Evolutionary conservation across 2,797 vertebrate species (phyloP).

Genomic region (Sebastes wilsoni): DNA sequence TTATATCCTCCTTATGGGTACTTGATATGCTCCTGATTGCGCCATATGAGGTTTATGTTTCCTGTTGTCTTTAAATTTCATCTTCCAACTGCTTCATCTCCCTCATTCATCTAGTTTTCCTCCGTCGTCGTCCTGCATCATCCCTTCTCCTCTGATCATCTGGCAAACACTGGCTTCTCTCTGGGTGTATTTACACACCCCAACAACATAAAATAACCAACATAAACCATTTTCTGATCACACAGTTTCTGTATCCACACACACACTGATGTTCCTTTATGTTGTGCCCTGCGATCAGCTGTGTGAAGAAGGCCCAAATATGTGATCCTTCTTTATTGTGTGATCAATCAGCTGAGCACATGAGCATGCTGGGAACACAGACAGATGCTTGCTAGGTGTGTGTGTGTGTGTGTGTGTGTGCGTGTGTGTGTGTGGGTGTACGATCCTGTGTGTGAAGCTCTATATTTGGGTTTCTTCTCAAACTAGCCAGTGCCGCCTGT

Average conservation of each 20-base stretch:
- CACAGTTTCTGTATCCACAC: not conserved
- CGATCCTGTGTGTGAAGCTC: not conserved
- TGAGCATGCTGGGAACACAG: constrained; percentile 26
- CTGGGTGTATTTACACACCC: not conserved
- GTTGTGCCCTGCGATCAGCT: constrained; percentile 20
- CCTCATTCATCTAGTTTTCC: not conserved
- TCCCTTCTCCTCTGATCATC: constrained; percentile 13
- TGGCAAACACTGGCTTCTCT: not conserved
- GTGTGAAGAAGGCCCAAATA: constrained; percentile 43
- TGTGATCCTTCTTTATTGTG: constrained; percentile 43
- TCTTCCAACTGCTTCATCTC: not conserved
- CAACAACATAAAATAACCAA: not conserved
- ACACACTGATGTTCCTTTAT: constrained; percentile 38
- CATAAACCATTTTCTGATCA: not conserved
- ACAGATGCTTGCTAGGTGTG: not conserved
- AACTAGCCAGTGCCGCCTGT: constrained; percentile 25
- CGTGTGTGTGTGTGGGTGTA: not conserved
- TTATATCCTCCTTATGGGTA: not conserved
- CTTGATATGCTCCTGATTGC: not conserved
- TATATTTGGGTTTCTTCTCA: constrained; percentile 11
- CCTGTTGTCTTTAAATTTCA: not conserved
- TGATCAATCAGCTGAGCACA: constrained; percentile 35
- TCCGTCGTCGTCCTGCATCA: not conserved
- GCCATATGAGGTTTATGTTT: not conserved
- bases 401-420: not conserved